Evolutionary conservation across 1,140 invertebrate species (phyloP), one percentile per base, ranked within the genome.

Genomic region (Micrasema minimum): DNA sequence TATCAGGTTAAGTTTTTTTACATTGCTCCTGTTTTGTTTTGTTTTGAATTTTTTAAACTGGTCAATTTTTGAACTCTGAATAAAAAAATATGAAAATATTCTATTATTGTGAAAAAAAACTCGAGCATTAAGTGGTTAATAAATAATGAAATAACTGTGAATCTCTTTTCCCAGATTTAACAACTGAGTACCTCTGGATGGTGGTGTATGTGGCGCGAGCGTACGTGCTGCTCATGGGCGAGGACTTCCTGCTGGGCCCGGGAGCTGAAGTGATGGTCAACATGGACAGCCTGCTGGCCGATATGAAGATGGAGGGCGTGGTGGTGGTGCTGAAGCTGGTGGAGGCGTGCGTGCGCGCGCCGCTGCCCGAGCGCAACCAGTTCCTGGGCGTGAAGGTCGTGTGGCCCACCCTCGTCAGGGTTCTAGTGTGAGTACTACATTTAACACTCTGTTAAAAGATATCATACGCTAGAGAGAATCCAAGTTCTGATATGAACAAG

Each of bases 131-230:
- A n/a, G n/a, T n/a, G n/a, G n/a, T n/a, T n/a, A n/a, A n/a, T n/a
- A n/a, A n/a, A n/a, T n/a, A n/a, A n/a, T n/a, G n/a, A n/a, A n/a
- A n/a, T n/a, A n/a, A n/a, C n/a, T n/a, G n/a, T n/a, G n/a, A n/a
- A n/a, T n/a, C n/a, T n/a, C n/a, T n/a, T n/a, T n/a, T 73, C 61
- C 67, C 80, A 93, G 93, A 96, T 81, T 85, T 89, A 78, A 92
- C 93, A 1, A 89, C 91, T 0, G 95, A 96, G 78, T 91, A 93
- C 79, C 83, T 96, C 1, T 84, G 89, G 69, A 87, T 89, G 23
- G 92, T 92, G 75, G 84, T 96, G 10, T 89, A 91, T 75, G 92
- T 97, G 77, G 90, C 92, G 75, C 88, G 93, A 79, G 91, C 91
- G 2, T 96, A 96, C 79, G 86, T 95, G 0, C 80, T 96, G n/a